phyloP scores from a whole-genome alignment of 2,797 vertebrate genomes.

The Spea hammondii region DNA sequence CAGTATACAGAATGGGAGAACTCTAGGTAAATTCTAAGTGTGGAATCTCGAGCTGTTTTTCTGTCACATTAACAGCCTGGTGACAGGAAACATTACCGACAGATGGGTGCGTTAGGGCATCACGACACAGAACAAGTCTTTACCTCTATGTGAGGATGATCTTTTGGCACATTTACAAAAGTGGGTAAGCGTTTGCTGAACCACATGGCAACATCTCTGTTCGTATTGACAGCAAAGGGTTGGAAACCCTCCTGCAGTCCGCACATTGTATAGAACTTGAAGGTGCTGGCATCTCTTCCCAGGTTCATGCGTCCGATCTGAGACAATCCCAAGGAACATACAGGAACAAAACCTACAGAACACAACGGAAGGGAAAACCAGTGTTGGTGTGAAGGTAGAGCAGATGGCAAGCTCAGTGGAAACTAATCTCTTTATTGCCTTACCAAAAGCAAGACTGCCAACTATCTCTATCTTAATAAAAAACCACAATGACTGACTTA shows the following conservation, averaged over 20 bases:
- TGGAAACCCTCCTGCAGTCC: constrained; percentile 97
- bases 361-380: constrained; percentile 7
- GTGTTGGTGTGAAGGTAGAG: background rate
- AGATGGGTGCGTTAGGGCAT: background rate
- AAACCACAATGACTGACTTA: too few relatives aligned
- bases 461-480: too few relatives aligned
- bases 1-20: too few relatives aligned
- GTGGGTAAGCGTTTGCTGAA: constrained; percentile 97
- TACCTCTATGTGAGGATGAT: constrained; percentile 88
- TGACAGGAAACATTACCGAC: background rate
- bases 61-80: background rate
- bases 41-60: too few relatives aligned
- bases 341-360: constrained; percentile 88
- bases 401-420: constrained; percentile 20
- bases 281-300: constrained; percentile 91
- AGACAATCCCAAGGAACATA: constrained; percentile 87
- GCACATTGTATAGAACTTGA: constrained; percentile 97
- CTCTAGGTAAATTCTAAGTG: too few relatives aligned
- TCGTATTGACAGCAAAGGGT: constrained; percentile 98
- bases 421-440: background rate
- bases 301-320: constrained; percentile 98
- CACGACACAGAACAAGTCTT: background rate
- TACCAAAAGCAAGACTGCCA: background rate
- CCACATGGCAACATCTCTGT: constrained; percentile 96
- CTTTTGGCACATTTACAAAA: constrained; percentile 90